phyloP scores from a whole-genome alignment of 2,797 vertebrate species.

The Eutrigla gurnardus region DNA sequence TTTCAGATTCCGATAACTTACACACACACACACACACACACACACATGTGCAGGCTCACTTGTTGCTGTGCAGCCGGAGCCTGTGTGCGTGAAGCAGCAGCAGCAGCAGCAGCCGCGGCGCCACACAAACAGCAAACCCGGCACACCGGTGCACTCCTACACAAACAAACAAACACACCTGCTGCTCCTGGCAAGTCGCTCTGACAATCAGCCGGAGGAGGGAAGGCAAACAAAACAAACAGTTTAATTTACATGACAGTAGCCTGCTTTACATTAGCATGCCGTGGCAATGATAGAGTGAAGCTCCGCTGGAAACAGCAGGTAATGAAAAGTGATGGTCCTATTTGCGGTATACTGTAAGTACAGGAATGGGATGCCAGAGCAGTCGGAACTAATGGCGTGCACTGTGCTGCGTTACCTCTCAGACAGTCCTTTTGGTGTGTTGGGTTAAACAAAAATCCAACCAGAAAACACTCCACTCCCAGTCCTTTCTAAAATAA shows the following conservation, averaged over 20 bases:
- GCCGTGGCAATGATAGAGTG: conserved; percentile 77
- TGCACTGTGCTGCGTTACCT: conserved; percentile 53
- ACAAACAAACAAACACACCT: conserved; percentile 81
- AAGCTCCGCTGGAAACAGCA: conserved; percentile 75
- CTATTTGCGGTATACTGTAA: conserved; percentile 74
- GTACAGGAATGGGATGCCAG: conserved; percentile 66
- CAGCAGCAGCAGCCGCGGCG: conserved; percentile 3
- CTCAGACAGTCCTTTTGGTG: conserved; percentile 51
- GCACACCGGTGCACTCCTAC: conserved; percentile 77
- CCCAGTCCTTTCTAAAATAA: conserved; percentile 39
- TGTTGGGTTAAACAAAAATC: conserved; percentile 24
- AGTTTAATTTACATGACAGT: conserved; percentile 84
- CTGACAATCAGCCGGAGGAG: conserved; percentile 79
- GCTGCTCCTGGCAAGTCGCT: conserved; percentile 78
- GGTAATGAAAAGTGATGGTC: conserved; percentile 80
- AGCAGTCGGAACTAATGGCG: conserved; percentile 69
- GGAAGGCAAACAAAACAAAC: conserved; percentile 80
- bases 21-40: conserved; percentile 22
- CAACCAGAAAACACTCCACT: not conserved
- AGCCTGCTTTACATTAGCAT: conserved; percentile 79
- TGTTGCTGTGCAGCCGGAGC: conserved; percentile 76
- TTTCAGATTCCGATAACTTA: conserved; percentile 48
- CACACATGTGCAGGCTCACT: conserved; percentile 59
- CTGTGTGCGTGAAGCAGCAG: conserved; percentile 58
- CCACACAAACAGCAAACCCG: conserved; percentile 67